Evolutionary conservation across 2,797 vertebrate species (phyloP).

Genomic region (Kryptopterus vitreolus): DNA sequence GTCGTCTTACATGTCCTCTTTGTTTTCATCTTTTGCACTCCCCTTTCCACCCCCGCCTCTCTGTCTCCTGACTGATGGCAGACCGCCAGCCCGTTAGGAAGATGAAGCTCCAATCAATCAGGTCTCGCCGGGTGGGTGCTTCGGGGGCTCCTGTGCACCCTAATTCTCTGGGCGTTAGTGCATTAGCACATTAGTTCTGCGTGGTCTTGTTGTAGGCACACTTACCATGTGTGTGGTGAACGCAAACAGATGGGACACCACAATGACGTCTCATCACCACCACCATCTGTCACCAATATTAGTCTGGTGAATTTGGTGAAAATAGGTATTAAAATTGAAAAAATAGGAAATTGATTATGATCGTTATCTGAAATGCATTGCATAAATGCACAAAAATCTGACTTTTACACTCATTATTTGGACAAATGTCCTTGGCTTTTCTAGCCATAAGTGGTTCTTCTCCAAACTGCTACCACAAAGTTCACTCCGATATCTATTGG

Average conservation of each 20-base stretch:
- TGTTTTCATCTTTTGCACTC: neutral
- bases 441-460: no score
- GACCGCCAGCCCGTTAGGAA: conserved; percentile 79
- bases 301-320: neutral
- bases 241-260: conserved; percentile 70
- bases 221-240: conserved; percentile 61
- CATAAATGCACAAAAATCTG: neutral
- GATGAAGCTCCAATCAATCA: conserved; percentile 86
- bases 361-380: neutral
- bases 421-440: no score
- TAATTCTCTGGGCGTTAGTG: conserved; percentile 62
- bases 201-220: conserved; percentile 57
- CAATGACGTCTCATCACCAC: conserved; percentile 46
- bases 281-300: conserved; percentile 61
- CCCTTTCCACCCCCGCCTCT: conserved; percentile 54
- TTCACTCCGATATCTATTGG: no score
- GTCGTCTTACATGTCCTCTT: neutral
- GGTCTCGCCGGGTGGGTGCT: conserved; percentile 63
- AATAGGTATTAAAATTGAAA: neutral
- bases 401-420: neutral
- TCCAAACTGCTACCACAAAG: no score
- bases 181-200: conserved; percentile 77
- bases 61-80: conserved; percentile 69
- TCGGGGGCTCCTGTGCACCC: conserved; percentile 45
- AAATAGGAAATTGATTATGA: neutral